Evolutionary conservation across 2,113 vertebrate genomes (phyloP).

Genomic region (Hystrix brachyura): DNA sequence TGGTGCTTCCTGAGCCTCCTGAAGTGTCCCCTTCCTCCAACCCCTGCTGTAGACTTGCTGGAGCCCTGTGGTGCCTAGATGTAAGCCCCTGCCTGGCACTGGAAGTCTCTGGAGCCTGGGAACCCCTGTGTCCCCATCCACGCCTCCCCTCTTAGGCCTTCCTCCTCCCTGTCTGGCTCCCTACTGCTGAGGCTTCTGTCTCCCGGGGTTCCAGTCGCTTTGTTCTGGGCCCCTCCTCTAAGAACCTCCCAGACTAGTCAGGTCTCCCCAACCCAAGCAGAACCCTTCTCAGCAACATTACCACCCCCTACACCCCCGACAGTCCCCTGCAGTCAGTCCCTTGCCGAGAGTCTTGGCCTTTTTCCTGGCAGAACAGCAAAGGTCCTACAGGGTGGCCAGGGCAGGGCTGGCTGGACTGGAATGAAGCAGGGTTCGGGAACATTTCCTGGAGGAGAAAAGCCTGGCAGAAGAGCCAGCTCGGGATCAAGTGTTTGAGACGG

Average conservation of each 20-base stretch:
- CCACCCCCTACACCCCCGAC: not conserved
- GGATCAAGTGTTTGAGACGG: conserved; percentile 14
- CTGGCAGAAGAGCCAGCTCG: conserved; percentile 1
- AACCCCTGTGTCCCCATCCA: not conserved
- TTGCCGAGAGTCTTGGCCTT: conserved; percentile 40
- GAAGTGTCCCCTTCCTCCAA: not conserved
- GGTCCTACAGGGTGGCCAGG: not conserved
- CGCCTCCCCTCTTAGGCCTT: not conserved
- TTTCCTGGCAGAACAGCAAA: not conserved
- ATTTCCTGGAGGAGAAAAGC: conserved; percentile 45
- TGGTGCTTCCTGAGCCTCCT: not conserved
- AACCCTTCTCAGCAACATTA: not conserved
- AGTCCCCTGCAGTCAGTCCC: not conserved
- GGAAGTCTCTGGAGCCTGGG: not conserved
- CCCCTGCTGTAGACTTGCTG: not conserved
- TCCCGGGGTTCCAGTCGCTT: not conserved
- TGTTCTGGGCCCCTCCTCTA: not conserved
- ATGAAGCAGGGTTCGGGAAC: not conserved
- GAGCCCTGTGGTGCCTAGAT: not conserved
- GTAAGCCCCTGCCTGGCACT: not conserved
- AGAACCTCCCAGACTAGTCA: not conserved
- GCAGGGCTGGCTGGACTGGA: not conserved
- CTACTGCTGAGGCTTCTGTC: not conserved
- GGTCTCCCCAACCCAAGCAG: conserved; percentile 28
- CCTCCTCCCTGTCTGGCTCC: not conserved